Conservation (phyloP, 2,113 vertebrate genomes). For the Acinonyx jubatus region DNA sequence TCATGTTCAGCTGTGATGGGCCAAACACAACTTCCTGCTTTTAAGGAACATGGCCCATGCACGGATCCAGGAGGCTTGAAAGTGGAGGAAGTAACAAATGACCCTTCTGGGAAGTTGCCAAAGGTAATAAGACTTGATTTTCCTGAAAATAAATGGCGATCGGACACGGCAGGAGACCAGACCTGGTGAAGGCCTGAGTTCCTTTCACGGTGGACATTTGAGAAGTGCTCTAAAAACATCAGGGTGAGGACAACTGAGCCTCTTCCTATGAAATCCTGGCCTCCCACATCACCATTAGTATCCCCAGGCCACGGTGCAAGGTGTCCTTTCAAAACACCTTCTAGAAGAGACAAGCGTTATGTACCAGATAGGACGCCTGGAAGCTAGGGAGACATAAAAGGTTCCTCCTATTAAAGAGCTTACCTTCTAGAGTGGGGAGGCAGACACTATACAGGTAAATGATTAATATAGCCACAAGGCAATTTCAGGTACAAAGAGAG, state of each 20-base stretch:
- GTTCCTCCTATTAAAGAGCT: background rate
- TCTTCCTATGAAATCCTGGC: background rate
- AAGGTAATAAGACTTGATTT: slow-evolving; percentile 52
- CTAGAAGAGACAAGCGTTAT: background rate
- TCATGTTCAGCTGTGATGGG: background rate
- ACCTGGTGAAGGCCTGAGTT: background rate
- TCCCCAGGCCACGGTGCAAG: background rate
- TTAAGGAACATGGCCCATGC: background rate
- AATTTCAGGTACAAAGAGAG: background rate
- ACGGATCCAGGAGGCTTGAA: background rate
- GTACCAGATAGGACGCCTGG: background rate
- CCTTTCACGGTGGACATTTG: background rate
- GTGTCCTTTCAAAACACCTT: background rate
- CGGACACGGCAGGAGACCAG: background rate
- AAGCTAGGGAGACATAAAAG: background rate
- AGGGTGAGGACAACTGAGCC: background rate
- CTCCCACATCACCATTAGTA: background rate
- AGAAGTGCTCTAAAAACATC: background rate
- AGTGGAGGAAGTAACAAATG: slow-evolving; percentile 16
- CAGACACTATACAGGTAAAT: background rate
- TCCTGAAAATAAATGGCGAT: background rate
- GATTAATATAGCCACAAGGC: background rate
- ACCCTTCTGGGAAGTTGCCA: background rate
- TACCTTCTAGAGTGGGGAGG: background rate
- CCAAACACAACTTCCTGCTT: slow-evolving; percentile 46